Conservation (phyloP, 2,888 invertebrate species). For the Tachina fera region DNA sequence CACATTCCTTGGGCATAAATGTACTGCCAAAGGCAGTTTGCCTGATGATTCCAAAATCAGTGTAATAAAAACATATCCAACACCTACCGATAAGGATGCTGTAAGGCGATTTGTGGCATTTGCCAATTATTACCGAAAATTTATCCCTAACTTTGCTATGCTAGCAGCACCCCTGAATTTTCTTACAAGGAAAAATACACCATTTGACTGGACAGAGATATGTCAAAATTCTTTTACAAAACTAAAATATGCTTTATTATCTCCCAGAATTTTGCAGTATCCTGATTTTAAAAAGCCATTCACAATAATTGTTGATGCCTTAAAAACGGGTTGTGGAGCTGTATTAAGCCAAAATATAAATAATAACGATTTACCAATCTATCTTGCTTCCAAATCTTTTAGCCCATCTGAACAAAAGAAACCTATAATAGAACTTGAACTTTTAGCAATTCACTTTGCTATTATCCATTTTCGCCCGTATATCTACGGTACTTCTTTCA, state of each 20-base stretch:
- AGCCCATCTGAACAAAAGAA: too few species aligned
- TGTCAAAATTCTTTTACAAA: neutral
- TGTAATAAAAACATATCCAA: neutral
- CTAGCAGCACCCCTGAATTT: neutral
- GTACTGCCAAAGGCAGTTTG: neutral
- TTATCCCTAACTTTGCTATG: neutral
- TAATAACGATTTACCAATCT: neutral
- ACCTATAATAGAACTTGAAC: too few species aligned
- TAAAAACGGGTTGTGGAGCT: too few species aligned
- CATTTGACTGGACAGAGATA: neutral
- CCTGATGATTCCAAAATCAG: neutral
- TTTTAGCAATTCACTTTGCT: too few species aligned
- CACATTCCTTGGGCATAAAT: neutral
- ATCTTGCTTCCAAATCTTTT: neutral
- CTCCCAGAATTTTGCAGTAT: neutral
- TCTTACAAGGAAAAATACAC: neutral
- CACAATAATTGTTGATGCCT: too few species aligned
- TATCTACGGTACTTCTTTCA: neutral
- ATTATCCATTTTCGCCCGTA: neutral
- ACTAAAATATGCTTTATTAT: neutral
- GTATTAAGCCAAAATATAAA: neutral
- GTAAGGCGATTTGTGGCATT: too few species aligned
- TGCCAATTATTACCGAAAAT: neutral
- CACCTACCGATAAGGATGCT: neutral
- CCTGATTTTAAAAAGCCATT: too few species aligned